Percentiles rank a stretch among this genome's conserved stretches.
Evolutionary conservation across 2,113 vertebrate species (phyloP).

Genomic region (Melanotaenia duboulayi): DNA sequence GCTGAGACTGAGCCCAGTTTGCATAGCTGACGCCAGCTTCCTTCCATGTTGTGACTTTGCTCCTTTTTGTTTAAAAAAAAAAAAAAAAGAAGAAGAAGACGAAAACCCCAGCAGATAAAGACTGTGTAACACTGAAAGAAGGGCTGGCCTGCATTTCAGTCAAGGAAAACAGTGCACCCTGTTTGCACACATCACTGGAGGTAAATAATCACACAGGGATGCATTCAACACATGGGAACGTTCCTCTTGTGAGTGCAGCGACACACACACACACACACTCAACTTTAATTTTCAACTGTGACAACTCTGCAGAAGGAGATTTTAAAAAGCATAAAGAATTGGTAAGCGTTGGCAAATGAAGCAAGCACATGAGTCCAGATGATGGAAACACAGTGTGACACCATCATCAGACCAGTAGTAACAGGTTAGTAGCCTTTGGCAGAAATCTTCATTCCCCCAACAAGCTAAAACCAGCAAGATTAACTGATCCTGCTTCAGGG

Average conservation of each 20-base stretch:
- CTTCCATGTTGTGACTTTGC: conserved; percentile 23
- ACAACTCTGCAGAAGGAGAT: not conserved
- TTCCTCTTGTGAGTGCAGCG: not conserved
- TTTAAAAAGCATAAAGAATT: not conserved
- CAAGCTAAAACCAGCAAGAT: conserved; percentile 46
- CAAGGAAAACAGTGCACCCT: conserved; percentile 48
- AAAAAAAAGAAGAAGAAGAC: not conserved
- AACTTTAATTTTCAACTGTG: not conserved
- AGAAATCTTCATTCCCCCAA: conserved; percentile 47
- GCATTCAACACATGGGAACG: conserved; percentile 20
- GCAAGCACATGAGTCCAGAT: not conserved
- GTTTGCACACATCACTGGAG: conserved; percentile 77
- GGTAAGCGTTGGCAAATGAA: not conserved
- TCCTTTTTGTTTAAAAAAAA: not conserved
- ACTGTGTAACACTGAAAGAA: not conserved
- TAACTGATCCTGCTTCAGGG: conserved; percentile 27
- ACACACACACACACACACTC: not conserved
- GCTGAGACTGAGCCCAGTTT: conserved; percentile 53
- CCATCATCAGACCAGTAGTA: conserved; percentile 9
- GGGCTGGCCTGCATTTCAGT: conserved; percentile 23
- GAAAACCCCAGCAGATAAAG: not conserved
- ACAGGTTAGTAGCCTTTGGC: conserved; percentile 34
- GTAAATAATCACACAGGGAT: conserved; percentile 83
- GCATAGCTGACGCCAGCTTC: conserved; percentile 26
- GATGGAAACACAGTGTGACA: not conserved